phyloP scores from a whole-genome alignment of 37 sponge, comb jelly and placozoan species.

The Corticium candelabrum region DNA sequence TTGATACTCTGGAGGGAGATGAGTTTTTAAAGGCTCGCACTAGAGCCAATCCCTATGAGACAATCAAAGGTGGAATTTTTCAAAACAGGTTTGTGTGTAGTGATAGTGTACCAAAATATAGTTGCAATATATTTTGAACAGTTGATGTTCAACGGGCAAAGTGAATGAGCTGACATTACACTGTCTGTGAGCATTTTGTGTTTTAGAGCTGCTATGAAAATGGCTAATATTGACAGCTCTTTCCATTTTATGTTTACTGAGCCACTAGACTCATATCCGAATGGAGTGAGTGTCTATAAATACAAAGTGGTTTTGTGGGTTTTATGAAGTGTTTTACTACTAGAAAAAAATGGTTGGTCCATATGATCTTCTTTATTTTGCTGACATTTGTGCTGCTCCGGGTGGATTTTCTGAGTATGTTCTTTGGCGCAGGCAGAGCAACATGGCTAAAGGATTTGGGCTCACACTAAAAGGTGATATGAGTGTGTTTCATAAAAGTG shows the following conservation, averaged over 20 bases:
- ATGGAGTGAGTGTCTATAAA: neutral
- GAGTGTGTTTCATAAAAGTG: no score
- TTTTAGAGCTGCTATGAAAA: slow-evolving; percentile 92
- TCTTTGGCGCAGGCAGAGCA: slow-evolving; percentile 67
- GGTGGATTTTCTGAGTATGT: slow-evolving; percentile 99
- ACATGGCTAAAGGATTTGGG: slow-evolving; percentile 97
- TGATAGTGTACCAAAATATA: no score
- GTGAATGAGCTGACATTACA: no score
- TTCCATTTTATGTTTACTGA: slow-evolving; percentile 73
- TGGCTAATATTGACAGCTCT: slow-evolving; percentile 95
- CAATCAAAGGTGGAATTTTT: slow-evolving; percentile 81
- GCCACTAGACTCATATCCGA: neutral
- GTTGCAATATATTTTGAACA: no score
- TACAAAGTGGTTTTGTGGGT: neutral
- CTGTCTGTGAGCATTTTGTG: no score
- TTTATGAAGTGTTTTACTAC: neutral
- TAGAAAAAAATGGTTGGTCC: slow-evolving; percentile 19
- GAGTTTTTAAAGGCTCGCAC: slow-evolving; percentile 76
- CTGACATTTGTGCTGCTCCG: slow-evolving; percentile 98
- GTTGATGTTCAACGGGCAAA: no score
- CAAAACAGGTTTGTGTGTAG: slow-evolving; percentile 99
- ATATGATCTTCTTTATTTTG: slow-evolving; percentile 75
- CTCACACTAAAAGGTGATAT: slow-evolving; percentile 74
- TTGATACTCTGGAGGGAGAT: slow-evolving; percentile 60
- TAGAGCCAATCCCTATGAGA: slow-evolving; percentile 89